phyloP scores from a whole-genome alignment of 2,888 invertebrate species.

The Drosophila tripunctata region DNA sequence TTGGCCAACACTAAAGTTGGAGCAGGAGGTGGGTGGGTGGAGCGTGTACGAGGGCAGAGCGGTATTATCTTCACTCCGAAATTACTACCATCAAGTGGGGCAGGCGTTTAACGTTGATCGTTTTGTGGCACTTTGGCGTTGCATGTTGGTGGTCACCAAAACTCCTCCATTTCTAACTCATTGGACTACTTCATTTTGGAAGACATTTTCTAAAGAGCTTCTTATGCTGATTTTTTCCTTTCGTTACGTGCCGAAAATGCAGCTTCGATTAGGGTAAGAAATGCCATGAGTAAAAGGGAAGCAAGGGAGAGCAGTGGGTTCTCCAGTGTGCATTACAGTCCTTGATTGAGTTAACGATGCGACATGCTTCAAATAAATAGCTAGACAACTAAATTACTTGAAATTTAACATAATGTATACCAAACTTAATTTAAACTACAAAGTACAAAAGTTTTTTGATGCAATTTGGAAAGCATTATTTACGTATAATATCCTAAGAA shows the following conservation, averaged over 20 bases:
- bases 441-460: no score
- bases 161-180: constrained; percentile 9
- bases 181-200: constrained; percentile 41
- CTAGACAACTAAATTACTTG: background rate
- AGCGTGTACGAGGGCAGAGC: no score
- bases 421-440: background rate
- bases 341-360: constrained; percentile 15
- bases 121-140: constrained; percentile 68
- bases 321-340: constrained; percentile 2
- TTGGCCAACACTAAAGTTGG: constrained; percentile 26
- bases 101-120: constrained; percentile 70
- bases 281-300: background rate
- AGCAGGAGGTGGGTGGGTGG: background rate
- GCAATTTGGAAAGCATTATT: no score
- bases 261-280: constrained; percentile 34
- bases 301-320: background rate
- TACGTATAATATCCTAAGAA: no score
- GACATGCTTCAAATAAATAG: constrained; percentile 2
- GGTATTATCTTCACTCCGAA: constrained; percentile 35
- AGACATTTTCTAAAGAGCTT: constrained; percentile 37
- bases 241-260: constrained; percentile 52
- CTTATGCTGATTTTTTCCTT: constrained; percentile 50
- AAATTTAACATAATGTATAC: background rate
- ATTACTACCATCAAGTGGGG: constrained; percentile 77
- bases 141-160: constrained; percentile 23